These are phyloP conservation scores for Rhinopithecus roxellana DNA, from an alignment of 2,113 vertebrate genomes.

Conservation along the genomic window DNA sequence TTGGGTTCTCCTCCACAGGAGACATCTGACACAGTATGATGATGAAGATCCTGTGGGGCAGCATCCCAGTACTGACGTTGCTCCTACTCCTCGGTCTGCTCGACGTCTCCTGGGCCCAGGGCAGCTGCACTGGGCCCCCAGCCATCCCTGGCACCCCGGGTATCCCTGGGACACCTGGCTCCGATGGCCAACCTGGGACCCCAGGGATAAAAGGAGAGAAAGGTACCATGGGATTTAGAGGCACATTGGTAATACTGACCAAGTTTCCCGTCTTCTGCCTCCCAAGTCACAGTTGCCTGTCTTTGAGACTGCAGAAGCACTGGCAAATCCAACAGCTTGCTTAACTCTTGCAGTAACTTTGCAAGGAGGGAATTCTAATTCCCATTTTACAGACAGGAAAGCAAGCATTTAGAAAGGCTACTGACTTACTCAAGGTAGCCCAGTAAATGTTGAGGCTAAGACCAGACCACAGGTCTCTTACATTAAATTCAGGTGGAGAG, in stretches of 20 bases:
- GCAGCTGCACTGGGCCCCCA: conserved; percentile 61
- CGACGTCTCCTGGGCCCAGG: conserved; percentile 61
- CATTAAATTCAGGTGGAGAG: background rate
- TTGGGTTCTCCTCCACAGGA: conserved; percentile 6
- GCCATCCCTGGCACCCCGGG: conserved; percentile 86
- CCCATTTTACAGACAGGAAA: background rate
- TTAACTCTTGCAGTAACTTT: background rate
- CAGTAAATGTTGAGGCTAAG: background rate
- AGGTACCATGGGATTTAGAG: conserved; percentile 80
- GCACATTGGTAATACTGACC: too few species aligned
- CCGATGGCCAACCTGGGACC: conserved; percentile 84
- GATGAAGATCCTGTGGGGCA: conserved; percentile 2
- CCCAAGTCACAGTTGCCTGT: background rate
- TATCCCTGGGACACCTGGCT: conserved; percentile 85
- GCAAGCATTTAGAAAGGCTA: background rate
- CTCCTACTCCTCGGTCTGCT: conserved; percentile 66
- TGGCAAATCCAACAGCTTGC: background rate
- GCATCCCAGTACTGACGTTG: fast-evolving
- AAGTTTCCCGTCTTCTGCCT: background rate
- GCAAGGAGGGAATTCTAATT: background rate
- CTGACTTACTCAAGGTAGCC: background rate
- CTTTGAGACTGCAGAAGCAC: background rate
- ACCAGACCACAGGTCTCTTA: background rate
- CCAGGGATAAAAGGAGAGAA: conserved; percentile 84
- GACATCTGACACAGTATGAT: background rate